These are phyloP conservation scores for Diplosoma virens DNA, from an alignment of 23 tunicate species.

Conservation along the genomic window DNA sequence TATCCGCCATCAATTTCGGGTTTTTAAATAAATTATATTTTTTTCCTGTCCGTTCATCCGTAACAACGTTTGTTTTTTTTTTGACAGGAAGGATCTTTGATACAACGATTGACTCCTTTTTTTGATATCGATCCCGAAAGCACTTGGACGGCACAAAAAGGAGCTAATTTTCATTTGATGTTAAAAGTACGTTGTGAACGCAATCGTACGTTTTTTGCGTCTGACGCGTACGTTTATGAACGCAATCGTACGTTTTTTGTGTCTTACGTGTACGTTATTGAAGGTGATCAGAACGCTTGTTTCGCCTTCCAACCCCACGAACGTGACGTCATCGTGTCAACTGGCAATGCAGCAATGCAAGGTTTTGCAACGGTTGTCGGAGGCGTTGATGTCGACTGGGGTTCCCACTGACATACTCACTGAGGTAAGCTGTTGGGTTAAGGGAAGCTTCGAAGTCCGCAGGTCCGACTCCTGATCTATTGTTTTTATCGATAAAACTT, in stretches of 20 bases:
- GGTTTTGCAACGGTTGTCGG: constrained; percentile 54
- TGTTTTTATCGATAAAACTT: too few species aligned
- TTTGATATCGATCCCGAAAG: constrained; percentile 78
- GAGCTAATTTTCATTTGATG: constrained; percentile 81
- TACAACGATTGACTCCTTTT: constrained; percentile 82
- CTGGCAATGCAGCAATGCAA: constrained; percentile 76
- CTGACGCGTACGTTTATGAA: too few species aligned
- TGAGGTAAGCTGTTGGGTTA: constrained; percentile 56
- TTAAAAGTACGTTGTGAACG: constrained; percentile 52
- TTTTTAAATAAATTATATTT: too few species aligned
- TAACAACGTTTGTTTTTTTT: too few species aligned
- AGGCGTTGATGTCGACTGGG: constrained; percentile 86
- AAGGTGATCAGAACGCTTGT: constrained; percentile 78
- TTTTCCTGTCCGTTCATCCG: too few species aligned
- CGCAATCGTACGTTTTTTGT: too few species aligned
- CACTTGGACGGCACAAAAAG: constrained; percentile 79
- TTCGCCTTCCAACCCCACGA: constrained; percentile 89
- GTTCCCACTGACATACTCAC: constrained; percentile 92
- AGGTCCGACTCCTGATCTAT: too few species aligned
- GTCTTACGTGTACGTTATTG: too few species aligned
- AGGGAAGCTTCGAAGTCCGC: too few species aligned
- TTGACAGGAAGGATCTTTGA: constrained; percentile 78
- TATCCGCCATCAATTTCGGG: too few species aligned
- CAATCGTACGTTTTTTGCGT: too few species aligned
- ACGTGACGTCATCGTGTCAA: constrained; percentile 71